Evolutionary conservation across 2,797 vertebrate genomes (phyloP).

Genomic region (Propithecus deckenii): DNA sequence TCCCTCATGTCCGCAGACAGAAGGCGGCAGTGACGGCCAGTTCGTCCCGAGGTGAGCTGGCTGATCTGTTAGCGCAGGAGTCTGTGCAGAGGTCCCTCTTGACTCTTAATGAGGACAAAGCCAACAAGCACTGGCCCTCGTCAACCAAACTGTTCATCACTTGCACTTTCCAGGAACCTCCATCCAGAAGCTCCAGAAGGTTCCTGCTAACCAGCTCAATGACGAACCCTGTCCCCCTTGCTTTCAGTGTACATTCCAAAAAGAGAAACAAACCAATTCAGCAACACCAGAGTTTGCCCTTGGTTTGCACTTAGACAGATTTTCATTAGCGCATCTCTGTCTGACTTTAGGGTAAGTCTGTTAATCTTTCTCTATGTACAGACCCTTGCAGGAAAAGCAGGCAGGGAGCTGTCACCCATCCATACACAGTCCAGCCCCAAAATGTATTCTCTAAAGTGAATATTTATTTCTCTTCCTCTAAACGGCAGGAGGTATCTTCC

Average conservation of each 20-base stretch:
- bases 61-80: neutral
- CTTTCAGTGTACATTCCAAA: neutral
- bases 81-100: neutral
- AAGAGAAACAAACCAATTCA: neutral
- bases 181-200: neutral
- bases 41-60: neutral
- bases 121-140: neutral
- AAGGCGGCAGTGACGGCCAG: rapidly evolving
- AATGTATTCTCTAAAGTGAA: constrained; percentile 36
- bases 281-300: neutral
- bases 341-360: neutral
- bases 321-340: neutral
- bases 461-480: constrained; percentile 54
- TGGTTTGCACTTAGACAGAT: neutral
- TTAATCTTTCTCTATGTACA: constrained; percentile 1
- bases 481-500: constrained; percentile 19
- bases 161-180: neutral
- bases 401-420: neutral
- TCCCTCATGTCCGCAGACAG: neutral
- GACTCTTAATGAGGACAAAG: neutral
- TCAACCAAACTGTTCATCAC: neutral
- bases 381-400: neutral
- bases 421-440: neutral
- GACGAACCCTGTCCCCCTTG: neutral
- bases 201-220: neutral